Evolutionary conservation across 1,140 invertebrate genomes (phyloP).

Genomic region (Drosophila pachea): DNA sequence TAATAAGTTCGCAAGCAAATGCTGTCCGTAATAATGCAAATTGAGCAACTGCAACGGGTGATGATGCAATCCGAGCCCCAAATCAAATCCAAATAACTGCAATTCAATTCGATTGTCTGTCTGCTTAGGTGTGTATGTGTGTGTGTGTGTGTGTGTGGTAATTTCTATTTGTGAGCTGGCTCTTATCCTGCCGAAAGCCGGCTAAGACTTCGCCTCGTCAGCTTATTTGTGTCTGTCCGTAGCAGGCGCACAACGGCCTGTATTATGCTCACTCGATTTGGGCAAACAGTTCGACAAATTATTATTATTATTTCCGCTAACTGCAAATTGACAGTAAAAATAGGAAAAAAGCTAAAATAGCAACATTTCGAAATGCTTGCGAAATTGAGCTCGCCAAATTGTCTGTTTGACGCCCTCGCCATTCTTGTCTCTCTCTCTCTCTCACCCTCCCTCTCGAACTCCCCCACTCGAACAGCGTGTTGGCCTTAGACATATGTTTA

Average conservation of each 20-base stretch:
- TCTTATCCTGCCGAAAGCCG: conserved; percentile 41
- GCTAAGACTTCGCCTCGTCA: conserved; percentile 7
- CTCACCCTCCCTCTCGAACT: conserved; percentile 1
- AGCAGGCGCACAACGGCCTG: conserved; percentile 42
- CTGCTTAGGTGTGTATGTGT: too few relatives aligned
- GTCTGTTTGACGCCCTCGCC: conserved; percentile 36
- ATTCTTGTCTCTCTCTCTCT: conserved; percentile 6
- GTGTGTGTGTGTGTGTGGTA: too few relatives aligned
- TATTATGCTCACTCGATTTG: conserved; percentile 75
- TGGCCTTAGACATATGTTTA: conserved; percentile 26
- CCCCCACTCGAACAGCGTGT: neutral
- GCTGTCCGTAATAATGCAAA: conserved; percentile 68
- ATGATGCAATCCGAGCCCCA: conserved; percentile 41
- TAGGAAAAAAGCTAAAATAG: conserved; percentile 26
- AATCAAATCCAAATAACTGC: conserved; percentile 38
- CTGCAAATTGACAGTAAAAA: conserved; percentile 60
- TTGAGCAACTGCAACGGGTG: conserved; percentile 42
- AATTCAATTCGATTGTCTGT: conserved; percentile 20
- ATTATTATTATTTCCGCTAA: conserved; percentile 71
- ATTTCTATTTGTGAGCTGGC: conserved; percentile 6
- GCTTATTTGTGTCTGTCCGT: conserved; percentile 43
- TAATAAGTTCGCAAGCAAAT: conserved; percentile 64
- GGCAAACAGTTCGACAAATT: conserved; percentile 71
- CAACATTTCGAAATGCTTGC: conserved; percentile 39
- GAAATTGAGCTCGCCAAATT: conserved; percentile 62